Evolutionary conservation across 1,140 invertebrate genomes (phyloP), one percentile per base, ranked within the genome.

Genomic region (Nasonia vitripennis): DNA sequence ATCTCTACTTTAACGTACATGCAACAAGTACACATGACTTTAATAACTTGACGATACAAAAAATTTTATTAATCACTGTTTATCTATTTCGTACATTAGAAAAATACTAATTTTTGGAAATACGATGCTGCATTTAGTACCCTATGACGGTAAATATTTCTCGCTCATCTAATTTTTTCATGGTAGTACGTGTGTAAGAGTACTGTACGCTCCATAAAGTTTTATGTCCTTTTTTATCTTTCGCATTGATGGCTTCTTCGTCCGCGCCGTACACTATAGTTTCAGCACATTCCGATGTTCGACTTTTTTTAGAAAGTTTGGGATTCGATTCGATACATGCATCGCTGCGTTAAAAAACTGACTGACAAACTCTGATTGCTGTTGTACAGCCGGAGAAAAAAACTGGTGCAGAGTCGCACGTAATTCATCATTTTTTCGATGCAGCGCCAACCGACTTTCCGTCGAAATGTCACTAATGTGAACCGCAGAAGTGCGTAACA

Each of bases 401-500:
- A 75, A 75, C 20, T 45, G 34, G 74, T 45, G 7, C 17, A 41
- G 74, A n/a, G 41, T 75, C 5, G 14, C 11, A 20, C 41, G 41
- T n/a, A 45, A 51, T 74, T 0, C 14, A 73, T 81, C 70, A 74
- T 34, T 81, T 31, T 20, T 55, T 55, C 41, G 27, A 27, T 7
- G 2, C 68, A n/a, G 27, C 9, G 10, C 2, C 17, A 4, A 73
- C 17, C 67, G 70, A 73, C 34, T 73, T 62, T n/a, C 55, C 55
- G 55, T 34, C 70, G 11, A 73, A 73, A 37, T 20, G 70, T 73
- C 34, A 73, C 70, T 73, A 31, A 73, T 34, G 27, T 31, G 27
- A 31, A 37, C 70, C 70, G 34, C 70, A 73, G 17, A 73, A 73
- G 70, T 71, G 23, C 70, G 27, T 37, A 20, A 73, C 70, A 73